Evolutionary conservation across 1,140 invertebrate genomes (phyloP).

Genomic region (Lasioglossum baleicum): DNA sequence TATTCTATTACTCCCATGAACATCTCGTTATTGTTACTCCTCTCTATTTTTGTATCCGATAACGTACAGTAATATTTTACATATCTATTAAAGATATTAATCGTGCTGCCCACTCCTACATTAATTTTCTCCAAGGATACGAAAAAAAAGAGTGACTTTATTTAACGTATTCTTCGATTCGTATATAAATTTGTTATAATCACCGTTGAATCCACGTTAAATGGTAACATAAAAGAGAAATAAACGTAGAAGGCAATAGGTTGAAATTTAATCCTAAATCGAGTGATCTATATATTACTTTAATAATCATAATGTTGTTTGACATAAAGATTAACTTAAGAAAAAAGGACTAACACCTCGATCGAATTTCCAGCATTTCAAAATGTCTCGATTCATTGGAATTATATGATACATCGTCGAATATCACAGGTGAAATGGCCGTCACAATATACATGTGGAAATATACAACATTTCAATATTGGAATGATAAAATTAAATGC

Average conservation of each 20-base stretch:
- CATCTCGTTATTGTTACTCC: constrained; percentile 45
- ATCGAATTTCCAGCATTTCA: constrained; percentile 37
- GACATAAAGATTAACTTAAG: constrained; percentile 43
- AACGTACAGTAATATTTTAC: constrained; percentile 16
- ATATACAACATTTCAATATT: constrained; percentile 60
- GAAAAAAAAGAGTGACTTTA: constrained; percentile 56
- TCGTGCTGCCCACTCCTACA: constrained; percentile 5
- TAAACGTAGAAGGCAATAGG: constrained; percentile 71
- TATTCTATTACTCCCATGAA: constrained; percentile 48
- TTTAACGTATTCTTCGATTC: constrained; percentile 59
- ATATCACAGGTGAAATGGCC: constrained; percentile 79
- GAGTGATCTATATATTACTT: constrained; percentile 53
- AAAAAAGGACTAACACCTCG: constrained; percentile 24
- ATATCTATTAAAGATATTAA: constrained; percentile 14
- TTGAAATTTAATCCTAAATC: constrained; percentile 33
- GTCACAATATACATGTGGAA: constrained; percentile 66
- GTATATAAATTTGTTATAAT: constrained; percentile 55
- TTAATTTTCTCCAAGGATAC: constrained; percentile 48
- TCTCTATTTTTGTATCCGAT: constrained; percentile 37
- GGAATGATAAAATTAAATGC: constrained; percentile 73
- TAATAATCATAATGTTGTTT: constrained; percentile 41
- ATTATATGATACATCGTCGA: constrained; percentile 59
- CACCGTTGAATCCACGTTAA: constrained; percentile 62
- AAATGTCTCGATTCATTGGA: constrained; percentile 39
- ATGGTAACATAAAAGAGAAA: constrained; percentile 65